Percentiles rank a stretch among this genome's conserved stretches.
phyloP scores from a whole-genome alignment of 2,888 invertebrate genomes.

The Pseudolycoriella hygida region DNA sequence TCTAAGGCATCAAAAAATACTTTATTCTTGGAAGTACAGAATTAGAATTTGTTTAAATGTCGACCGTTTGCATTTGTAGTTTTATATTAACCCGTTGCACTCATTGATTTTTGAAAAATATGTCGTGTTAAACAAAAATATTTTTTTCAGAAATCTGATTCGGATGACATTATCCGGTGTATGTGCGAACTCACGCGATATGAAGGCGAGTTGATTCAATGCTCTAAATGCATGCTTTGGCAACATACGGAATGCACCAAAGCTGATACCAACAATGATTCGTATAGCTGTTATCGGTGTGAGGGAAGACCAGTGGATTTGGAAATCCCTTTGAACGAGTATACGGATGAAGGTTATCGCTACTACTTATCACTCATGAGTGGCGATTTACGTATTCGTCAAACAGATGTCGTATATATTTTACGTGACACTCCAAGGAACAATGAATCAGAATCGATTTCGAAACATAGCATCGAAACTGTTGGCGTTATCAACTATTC shows the following conservation, averaged over 20 bases:
- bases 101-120: too few relatives aligned
- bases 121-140: too few relatives aligned
- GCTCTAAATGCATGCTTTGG: slow-evolving; percentile 76
- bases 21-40: too few relatives aligned
- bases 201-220: slow-evolving; percentile 91
- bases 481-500: slow-evolving; percentile 64
- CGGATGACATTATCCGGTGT: slow-evolving; percentile 89
- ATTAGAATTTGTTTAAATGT: too few relatives aligned
- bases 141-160: too few relatives aligned
- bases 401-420: slow-evolving; percentile 89
- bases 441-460: slow-evolving; percentile 20
- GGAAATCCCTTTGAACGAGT: slow-evolving; percentile 60
- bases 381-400: slow-evolving; percentile 63
- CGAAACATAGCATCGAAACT: slow-evolving; percentile 70
- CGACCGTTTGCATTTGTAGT: too few relatives aligned
- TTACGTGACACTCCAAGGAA: slow-evolving; percentile 52
- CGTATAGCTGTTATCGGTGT: slow-evolving; percentile 76
- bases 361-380: slow-evolving; percentile 82
- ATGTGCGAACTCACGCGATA: slow-evolving; percentile 86
- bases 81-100: too few relatives aligned
- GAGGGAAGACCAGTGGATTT: slow-evolving; percentile 49
- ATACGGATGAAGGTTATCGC: slow-evolving; percentile 51
- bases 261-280: slow-evolving; percentile 46
- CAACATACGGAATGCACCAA: slow-evolving; percentile 87
- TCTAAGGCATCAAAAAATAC: too few relatives aligned